Evolutionary conservation across 2,113 vertebrate genomes (phyloP).

Genomic region (Chionodraco myersi): DNA sequence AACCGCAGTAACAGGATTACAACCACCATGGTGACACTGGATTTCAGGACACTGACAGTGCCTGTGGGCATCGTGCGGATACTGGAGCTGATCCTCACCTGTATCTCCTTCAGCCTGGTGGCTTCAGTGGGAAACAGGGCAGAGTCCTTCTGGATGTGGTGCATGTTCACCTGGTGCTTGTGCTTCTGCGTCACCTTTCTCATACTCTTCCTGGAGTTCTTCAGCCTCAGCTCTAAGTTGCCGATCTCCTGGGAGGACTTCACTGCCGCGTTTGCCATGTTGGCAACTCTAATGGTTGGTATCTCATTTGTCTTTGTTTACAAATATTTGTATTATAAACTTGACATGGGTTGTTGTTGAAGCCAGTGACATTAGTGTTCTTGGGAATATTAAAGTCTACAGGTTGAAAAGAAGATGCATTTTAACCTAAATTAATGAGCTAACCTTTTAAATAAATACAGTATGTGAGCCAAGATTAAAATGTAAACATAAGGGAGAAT

Average conservation of each 20-base stretch:
- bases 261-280: constrained; percentile 87
- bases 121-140: neutral
- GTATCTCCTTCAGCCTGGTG: constrained; percentile 88
- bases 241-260: constrained; percentile 91
- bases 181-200: constrained; percentile 85
- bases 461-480: too few species aligned
- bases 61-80: constrained; percentile 85
- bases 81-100: constrained; percentile 83
- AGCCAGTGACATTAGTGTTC: neutral
- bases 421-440: neutral
- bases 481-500: neutral
- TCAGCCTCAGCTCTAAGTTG: constrained; percentile 68
- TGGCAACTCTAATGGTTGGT: constrained; percentile 85
- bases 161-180: constrained; percentile 92
- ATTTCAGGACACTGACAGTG: constrained; percentile 66
- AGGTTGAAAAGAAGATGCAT: neutral
- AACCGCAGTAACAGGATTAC: neutral
- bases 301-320: neutral
- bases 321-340: neutral
- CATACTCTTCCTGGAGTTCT: constrained; percentile 86
- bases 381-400: neutral
- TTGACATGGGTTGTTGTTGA: neutral
- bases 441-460: neutral
- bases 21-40: constrained; percentile 46
- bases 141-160: constrained; percentile 78